Evolutionary conservation across 2,888 invertebrate genomes (phyloP), one percentile per base, ranked within the genome.

Genomic region (Gisinianus flammeolus): DNA sequence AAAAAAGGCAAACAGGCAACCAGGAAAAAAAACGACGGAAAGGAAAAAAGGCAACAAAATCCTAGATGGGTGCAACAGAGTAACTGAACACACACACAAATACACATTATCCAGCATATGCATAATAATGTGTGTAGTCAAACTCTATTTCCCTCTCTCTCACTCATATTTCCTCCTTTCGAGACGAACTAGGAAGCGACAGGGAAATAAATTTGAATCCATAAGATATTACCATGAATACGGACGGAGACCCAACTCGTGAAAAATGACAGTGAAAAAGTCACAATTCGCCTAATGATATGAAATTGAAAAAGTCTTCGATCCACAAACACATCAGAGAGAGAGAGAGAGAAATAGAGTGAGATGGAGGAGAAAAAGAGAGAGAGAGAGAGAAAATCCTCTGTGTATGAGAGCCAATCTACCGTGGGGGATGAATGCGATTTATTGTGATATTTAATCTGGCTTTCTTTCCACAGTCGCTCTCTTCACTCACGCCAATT

Each of bases 231-330:
- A 74, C 67, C 73, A 69, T 76, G 73, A 76, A 76, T 76, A 76
- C 73, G n/a, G n/a, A n/a, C n/a, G n/a, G 73, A 44, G 76, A 24
- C n/a, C 68, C 73, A 77, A 79, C 71, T 74, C 64, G 74, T 78
- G 81, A 81, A 78, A 81, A 79, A 81, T 81, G 81, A 81, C 79
- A 79, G n/a, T n/a, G n/a, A n/a, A n/a, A n/a, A n/a, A 79, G 79
- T 78, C 79, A 76, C 73, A 66, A 73, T 79, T 76, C 69, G 66
- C 76, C 74, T 77, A 77, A 79, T 79, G 79, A 77, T 73, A 79
- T 79, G 79, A 76, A 79, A 79, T 79, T 79, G 79, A 79, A 79
- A 79, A 79, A 76, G 68, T 76, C 68, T 76, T 76, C 68, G 76
- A 76, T 76, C 76, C 56, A 76, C 67, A 26, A n/a, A 28, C 64